Evolutionary conservation across 2,888 invertebrate genomes (phyloP), one percentile per base, ranked within the genome.

Genomic region (Meteorus colon): DNA sequence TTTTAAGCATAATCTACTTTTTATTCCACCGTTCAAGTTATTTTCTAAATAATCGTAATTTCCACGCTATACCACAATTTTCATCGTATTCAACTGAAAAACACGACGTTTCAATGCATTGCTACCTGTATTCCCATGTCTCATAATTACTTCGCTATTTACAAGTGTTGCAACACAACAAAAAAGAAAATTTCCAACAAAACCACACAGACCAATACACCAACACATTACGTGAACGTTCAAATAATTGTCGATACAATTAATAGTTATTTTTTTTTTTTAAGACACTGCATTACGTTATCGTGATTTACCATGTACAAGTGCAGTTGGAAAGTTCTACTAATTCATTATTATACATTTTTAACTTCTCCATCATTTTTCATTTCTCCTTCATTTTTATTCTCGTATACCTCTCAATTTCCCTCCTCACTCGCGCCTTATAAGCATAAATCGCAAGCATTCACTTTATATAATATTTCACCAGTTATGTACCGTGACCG

Each of bases 161-260:
- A 81, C 77, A 77, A 78, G 19, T 34, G 34, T 41, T 29, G 55
- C 31, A 6, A 41, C 59, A 12, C n/a, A 51, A 55, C n/a, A 34
- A 37, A 34, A 74, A 41, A 63, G 37, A 12, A 65, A 37, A 37
- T 34, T 0, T 34, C 8, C 34, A 6, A 34, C 0, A 34, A 4
- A 34, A 34, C 34, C 8, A 34, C 8, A 66, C n/a, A 66, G 0
- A 24, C 8, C 24, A 24, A 55, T 19, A 24, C 37, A 41, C 29
- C 16, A 16, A 65, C 19, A 34, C 14, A 65, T 34, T 51, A 37
- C 19, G 24, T 27, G 48, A 31, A 45, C 27, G 34, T 31, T 51
- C n/a, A 45, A 71, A 60, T 81, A 80, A 81, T 81, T 80, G 80
- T 79, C 78, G 77, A 80, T 81, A 79, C 78, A 80, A 81, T 81